phyloP scores from a whole-genome alignment of 2,113 vertebrate genomes.

The Oncorhynchus nerka region DNA sequence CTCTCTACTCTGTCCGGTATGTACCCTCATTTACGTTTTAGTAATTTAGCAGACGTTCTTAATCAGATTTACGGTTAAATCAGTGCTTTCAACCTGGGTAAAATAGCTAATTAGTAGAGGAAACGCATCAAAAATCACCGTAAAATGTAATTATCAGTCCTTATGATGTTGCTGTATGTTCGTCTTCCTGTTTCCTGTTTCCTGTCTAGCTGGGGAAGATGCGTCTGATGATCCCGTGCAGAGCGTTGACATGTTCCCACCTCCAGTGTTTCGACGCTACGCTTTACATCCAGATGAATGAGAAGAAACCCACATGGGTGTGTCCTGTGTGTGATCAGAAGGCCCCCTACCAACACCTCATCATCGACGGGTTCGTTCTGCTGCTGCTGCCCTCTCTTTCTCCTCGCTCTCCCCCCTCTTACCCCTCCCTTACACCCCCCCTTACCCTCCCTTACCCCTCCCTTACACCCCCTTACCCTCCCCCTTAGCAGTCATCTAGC shows the following conservation, averaged over 20 bases:
- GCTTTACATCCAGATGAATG: constrained; percentile 98
- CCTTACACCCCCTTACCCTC: no score
- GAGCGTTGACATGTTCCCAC: constrained; percentile 92
- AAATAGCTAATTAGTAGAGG: no score
- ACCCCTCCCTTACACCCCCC: no score
- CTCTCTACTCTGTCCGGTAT: constrained; percentile 96
- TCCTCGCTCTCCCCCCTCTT: fast-evolving
- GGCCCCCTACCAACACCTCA: constrained; percentile 92
- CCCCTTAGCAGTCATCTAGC: no score
- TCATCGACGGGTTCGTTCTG: constrained; percentile 86
- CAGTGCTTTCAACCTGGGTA: neutral
- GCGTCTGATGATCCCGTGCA: constrained; percentile 92
- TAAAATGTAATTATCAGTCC: neutral
- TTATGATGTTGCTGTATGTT: neutral
- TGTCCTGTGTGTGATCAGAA: constrained; percentile 98
- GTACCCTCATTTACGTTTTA: constrained; percentile 34
- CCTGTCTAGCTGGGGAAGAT: constrained; percentile 91
- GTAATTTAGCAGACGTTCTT: neutral
- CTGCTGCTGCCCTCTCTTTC: no score
- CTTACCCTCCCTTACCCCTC: no score
- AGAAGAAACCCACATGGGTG: constrained; percentile 98
- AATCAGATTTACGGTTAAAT: neutral
- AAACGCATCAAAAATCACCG: neutral
- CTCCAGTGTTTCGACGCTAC: constrained; percentile 97
- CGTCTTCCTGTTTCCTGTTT: constrained; percentile 2